Evolutionary conservation across 1,140 invertebrate species (phyloP), one percentile per base, ranked within the genome.

Genomic region (Oscheius sp.): DNA sequence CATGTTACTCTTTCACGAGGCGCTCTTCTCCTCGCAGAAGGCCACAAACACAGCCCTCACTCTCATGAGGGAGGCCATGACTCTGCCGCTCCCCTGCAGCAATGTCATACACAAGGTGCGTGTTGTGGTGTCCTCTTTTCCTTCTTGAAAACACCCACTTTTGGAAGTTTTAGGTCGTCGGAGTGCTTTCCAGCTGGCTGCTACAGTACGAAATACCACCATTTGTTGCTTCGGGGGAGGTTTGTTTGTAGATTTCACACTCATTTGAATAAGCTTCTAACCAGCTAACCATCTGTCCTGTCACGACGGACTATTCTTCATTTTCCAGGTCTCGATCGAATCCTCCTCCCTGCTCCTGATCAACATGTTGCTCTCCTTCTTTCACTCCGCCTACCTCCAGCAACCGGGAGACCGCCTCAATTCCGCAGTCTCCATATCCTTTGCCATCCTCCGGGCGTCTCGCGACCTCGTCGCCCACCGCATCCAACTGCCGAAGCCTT

Each of bases 31-130:
- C n/a, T 68, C 34, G 29, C 63, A 76, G n/a, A 73, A 77, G 38
- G 80, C 82, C 2, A 82, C 73, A 10, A 82, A 82, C 58, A 71
- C 68, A 15, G 46, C 82, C 15, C 73, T 82, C 0, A 80, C 81
- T 2, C 58, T 84, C 26, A 77, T 83, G 77, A 62, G 79, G 18
- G 82, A 83, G 67, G 79, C 80, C 1, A 79, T 83, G 77, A 74
- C 65, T 26, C 75, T 83, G 1, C 81, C 81, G 7, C 63, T 83
- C 13, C 71, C 82, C 1, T 83, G 81, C 64, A 72, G 76, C 1
- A 82, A 74, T 62, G 82, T 83, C 3, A 82, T 84, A 26, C 77
- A 79, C 32, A 83, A 83, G 71, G 82, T 83, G 10, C 36, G 31
- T 15, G 13, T 26, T 46, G 23, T 46, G 4, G 10, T 18, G 52